phyloP scores from a whole-genome alignment of 2,113 vertebrate genomes.

The Erythrolamprus reginae region DNA sequence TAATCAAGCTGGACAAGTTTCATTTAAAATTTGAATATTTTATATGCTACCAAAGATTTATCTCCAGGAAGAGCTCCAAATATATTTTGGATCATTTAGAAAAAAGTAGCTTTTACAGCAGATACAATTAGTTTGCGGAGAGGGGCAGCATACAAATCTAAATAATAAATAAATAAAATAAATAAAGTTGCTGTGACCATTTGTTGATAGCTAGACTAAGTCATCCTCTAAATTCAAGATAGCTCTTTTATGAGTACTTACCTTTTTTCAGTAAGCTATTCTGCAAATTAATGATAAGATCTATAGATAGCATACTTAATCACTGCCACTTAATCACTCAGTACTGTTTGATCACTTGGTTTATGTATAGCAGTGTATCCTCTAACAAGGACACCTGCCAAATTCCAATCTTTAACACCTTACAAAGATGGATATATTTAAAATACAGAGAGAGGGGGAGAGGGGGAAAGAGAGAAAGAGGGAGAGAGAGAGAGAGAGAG shows the following conservation, averaged over 20 bases:
- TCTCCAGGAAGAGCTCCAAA: not conserved
- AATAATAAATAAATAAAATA: too few species aligned
- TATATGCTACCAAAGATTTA: not conserved
- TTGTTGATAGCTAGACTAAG: not conserved
- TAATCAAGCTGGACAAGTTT: not conserved
- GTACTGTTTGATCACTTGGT: not conserved
- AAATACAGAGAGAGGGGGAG: not conserved
- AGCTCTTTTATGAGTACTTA: not conserved
- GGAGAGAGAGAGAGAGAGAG: not conserved
- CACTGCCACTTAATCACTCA: not conserved
- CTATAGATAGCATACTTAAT: not conserved
- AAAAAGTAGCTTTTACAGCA: not conserved
- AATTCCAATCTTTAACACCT: not conserved
- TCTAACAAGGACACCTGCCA: not conserved
- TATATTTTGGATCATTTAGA: not conserved
- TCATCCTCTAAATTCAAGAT: not conserved
- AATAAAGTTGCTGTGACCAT: too few species aligned
- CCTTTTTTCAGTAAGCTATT: not conserved
- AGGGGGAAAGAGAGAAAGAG: too few species aligned
- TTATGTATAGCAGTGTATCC: not conserved
- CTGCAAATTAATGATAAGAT: not conserved
- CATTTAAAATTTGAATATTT: not conserved
- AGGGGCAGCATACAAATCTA: too few species aligned
- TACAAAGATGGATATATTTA: not conserved
- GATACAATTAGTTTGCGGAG: not conserved